Evolutionary conservation across 2,797 vertebrate genomes (phyloP).

Genomic region (Discoglossus pictus): DNA sequence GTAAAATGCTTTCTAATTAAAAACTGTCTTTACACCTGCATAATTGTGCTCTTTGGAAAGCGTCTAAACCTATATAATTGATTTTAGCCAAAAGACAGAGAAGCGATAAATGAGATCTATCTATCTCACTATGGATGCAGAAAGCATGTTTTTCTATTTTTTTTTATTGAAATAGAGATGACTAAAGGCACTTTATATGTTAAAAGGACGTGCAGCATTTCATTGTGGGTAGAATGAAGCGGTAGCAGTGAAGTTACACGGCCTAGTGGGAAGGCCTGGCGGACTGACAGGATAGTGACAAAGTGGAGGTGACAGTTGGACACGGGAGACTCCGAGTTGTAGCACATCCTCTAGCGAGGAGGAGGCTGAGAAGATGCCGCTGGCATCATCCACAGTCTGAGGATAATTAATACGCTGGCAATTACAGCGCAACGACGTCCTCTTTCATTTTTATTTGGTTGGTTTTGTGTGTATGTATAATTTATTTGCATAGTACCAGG

Average conservation of each 20-base stretch:
- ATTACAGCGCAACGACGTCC: constrained; percentile 8
- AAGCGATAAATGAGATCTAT: too few species aligned
- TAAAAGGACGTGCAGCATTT: not conserved
- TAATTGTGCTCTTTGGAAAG: too few species aligned
- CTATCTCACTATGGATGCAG: too few species aligned
- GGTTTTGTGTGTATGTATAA: not conserved
- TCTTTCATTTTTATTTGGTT: not conserved
- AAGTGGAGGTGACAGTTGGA: constrained; percentile 30
- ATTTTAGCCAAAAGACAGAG: too few species aligned
- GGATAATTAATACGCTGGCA: constrained; percentile 19
- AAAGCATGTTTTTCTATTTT: too few species aligned
- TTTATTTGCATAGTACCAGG: constrained; percentile 1
- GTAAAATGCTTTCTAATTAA: too few species aligned
- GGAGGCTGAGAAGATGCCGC: constrained; percentile 17
- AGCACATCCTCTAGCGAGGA: constrained; percentile 22
- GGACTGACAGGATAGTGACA: constrained; percentile 18
- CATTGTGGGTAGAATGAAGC: constrained; percentile 5
- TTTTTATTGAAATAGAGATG: too few species aligned
- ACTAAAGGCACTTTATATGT: not conserved
- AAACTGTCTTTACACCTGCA: too few species aligned
- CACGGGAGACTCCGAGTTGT: constrained; percentile 18
- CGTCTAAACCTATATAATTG: too few species aligned
- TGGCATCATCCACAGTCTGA: constrained; percentile 17
- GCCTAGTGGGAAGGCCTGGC: constrained; percentile 22
- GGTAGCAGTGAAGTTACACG: not conserved